Evolutionary conservation across 1,140 invertebrate species (phyloP).

Genomic region (Aphis craccivora): DNA sequence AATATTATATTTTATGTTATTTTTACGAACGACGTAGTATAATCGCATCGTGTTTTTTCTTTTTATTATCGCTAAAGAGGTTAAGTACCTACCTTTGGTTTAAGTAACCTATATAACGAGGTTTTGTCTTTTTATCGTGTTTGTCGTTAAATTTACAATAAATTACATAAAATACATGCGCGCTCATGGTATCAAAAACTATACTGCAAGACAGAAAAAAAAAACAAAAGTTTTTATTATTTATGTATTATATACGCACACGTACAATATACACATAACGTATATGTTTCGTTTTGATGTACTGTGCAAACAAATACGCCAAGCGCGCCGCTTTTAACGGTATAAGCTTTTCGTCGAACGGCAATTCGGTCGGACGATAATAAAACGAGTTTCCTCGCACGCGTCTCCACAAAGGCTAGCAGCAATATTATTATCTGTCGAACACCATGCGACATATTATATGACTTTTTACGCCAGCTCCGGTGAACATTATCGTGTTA

Average conservation of each 20-base stretch:
- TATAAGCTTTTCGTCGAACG: neutral
- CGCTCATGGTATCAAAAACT: neutral
- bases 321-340: neutral
- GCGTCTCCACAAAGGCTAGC: neutral
- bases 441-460: neutral
- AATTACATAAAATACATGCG: neutral
- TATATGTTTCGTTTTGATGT: neutral
- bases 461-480: neutral
- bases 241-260: neutral
- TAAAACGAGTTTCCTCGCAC: neutral
- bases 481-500: too few species aligned
- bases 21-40: neutral
- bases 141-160: slow-evolving; percentile 12
- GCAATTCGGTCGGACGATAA: neutral
- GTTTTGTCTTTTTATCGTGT: neutral
- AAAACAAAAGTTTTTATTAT: neutral
- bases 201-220: neutral
- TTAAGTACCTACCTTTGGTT: slow-evolving; percentile 7
- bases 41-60: neutral
- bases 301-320: neutral
- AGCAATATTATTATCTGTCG: neutral
- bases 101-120: neutral
- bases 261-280: neutral
- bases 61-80: neutral
- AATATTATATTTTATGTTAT: slow-evolving; percentile 15